Conservation (phyloP, 2,797 vertebrate genomes). For the Leptodactylus fallax region DNA sequence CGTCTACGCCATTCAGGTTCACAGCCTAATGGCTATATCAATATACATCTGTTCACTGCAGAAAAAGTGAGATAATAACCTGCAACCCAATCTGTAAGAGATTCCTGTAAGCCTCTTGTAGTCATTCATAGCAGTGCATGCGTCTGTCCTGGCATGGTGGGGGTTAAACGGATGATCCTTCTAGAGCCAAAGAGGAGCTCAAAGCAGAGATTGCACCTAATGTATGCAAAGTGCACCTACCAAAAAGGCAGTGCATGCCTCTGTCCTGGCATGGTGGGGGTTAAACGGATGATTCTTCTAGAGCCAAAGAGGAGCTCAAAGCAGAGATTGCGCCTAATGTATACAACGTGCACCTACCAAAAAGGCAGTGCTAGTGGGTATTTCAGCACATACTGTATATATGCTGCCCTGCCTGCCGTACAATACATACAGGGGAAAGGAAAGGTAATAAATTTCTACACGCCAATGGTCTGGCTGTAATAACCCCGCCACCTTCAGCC, state of each 20-base stretch:
- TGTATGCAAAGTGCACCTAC: too few species aligned
- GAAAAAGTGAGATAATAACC: not conserved
- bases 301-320: not conserved
- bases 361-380: too few species aligned
- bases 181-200: not conserved
- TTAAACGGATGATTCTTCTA: slow-evolving; percentile 7
- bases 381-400: too few species aligned
- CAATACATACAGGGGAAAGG: too few species aligned
- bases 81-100: not conserved
- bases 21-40: not conserved
- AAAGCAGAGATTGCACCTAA: too few species aligned
- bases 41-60: not conserved
- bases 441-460: too few species aligned
- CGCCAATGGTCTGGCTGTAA: too few species aligned
- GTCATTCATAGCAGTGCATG: not conserved
- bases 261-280: not conserved
- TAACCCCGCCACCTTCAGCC: too few species aligned
- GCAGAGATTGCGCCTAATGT: too few species aligned
- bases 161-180: slow-evolving; percentile 4
- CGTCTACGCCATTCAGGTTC: not conserved
- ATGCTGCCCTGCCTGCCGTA: too few species aligned
- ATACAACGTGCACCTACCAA: too few species aligned
- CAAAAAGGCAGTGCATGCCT: too few species aligned
- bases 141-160: not conserved
- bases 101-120: slow-evolving; percentile 18